Percentiles rank a stretch among this genome's conserved stretches.
These are phyloP conservation scores for Montipora efflorescens DNA, from an alignment of 64 coral and sea anemone genomes.

Conservation along the genomic window DNA sequence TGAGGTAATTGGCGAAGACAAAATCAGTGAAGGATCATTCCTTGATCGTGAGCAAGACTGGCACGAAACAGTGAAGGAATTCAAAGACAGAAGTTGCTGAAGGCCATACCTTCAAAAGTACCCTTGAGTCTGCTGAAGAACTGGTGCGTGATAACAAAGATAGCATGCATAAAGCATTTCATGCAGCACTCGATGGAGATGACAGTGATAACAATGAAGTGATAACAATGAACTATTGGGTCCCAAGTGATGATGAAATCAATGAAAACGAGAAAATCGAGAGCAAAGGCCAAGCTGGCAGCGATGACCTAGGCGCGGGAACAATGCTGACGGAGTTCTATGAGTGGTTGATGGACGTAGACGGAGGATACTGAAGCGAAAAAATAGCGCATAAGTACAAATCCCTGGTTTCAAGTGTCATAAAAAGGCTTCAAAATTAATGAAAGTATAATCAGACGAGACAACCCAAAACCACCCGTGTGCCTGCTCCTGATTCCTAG, in stretches of 20 bases:
- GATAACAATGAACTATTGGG: slow-evolving; percentile 12
- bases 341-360: slow-evolving; percentile 62
- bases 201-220: not conserved
- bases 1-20: slow-evolving; percentile 46
- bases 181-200: slow-evolving; percentile 53
- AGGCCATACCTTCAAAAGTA: slow-evolving; percentile 43
- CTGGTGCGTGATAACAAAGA: slow-evolving; percentile 24
- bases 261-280: slow-evolving; percentile 31
- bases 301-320: slow-evolving; percentile 7
- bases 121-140: slow-evolving; percentile 34
- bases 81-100: slow-evolving; percentile 29
- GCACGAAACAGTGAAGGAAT: slow-evolving; percentile 1
- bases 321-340: slow-evolving; percentile 46
- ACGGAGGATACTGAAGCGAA: slow-evolving; percentile 44
- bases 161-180: slow-evolving; percentile 22
- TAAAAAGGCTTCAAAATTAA: slow-evolving; percentile 43
- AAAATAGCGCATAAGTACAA: slow-evolving; percentile 38
- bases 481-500: slow-evolving; percentile 40
- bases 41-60: slow-evolving; percentile 37
- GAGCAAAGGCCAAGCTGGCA: not conserved
- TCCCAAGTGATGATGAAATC: slow-evolving; percentile 49
- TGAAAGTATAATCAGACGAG: not conserved
- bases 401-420: slow-evolving; percentile 28
- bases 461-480: slow-evolving; percentile 14
- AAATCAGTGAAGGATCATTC: slow-evolving; percentile 56